A percentile compares a stretch with the other conserved stretches of the same genome.
phyloP scores from a whole-genome alignment of 2,797 vertebrate genomes.

The Chaetophractus vellerosus region DNA sequence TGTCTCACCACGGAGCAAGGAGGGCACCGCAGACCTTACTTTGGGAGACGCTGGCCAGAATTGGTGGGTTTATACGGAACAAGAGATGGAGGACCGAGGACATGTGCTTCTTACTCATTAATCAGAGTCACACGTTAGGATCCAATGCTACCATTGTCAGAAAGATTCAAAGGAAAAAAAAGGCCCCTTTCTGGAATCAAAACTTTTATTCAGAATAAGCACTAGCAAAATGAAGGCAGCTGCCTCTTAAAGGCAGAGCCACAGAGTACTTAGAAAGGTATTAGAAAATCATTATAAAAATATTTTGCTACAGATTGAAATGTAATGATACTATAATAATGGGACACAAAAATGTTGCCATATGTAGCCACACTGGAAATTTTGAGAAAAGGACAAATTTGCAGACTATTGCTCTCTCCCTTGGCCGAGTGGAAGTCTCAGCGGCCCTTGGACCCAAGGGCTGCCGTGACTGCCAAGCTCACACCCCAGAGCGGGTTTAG shows the following conservation, averaged over 20 bases:
- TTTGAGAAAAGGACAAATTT: neutral
- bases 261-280: neutral
- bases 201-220: slow-evolving; percentile 71
- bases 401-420: neutral
- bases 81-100: neutral
- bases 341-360: neutral
- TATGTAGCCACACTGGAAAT: neutral
- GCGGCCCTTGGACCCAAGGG: neutral
- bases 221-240: neutral
- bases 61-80: neutral
- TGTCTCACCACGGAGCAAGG: neutral
- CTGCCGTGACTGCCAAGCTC: neutral
- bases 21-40: neutral
- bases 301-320: slow-evolving; percentile 35
- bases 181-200: neutral
- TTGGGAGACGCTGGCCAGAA: neutral
- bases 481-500: neutral
- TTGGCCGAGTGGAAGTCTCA: neutral
- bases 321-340: neutral
- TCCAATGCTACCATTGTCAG: neutral
- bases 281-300: slow-evolving; percentile 39
- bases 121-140: neutral
- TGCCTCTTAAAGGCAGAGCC: neutral
- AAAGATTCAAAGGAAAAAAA: neutral
- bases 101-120: neutral